Percentiles rank a stretch among this genome's conserved stretches.
These are phyloP conservation scores for Bettongia penicillata DNA, from an alignment of 2,113 vertebrate species.

Conservation along the genomic window DNA sequence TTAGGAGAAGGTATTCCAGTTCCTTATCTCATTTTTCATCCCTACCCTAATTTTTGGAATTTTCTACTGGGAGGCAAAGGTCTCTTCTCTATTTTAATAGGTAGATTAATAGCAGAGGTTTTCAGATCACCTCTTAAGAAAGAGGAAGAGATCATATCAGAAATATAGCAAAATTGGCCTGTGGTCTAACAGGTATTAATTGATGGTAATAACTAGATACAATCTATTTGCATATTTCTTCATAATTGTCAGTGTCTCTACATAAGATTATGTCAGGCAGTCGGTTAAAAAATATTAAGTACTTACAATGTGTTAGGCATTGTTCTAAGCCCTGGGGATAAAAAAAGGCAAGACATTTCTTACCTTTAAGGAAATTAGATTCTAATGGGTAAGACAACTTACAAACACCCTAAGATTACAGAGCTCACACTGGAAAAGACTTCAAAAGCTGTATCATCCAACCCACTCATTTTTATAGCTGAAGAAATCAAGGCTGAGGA, in stretches of 20 bases:
- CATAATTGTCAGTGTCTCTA: not conserved
- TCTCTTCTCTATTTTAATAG: not conserved
- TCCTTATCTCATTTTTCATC: not conserved
- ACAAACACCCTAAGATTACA: not conserved
- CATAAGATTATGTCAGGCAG: not conserved
- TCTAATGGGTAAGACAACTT: not conserved
- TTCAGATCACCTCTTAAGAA: not conserved
- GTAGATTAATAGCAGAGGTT: not conserved
- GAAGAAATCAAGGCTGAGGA: not conserved
- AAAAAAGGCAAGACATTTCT: not conserved
- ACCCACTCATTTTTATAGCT: not conserved
- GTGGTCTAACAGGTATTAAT: not conserved
- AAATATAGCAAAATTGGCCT: not conserved
- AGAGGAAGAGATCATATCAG: not conserved
- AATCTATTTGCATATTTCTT: not conserved
- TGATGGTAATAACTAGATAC: not conserved
- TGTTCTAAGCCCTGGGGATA: not conserved
- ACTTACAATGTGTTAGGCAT: not conserved
- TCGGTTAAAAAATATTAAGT: not conserved
- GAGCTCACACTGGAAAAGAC: not conserved
- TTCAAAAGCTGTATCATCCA: not conserved
- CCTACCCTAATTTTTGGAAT: not conserved
- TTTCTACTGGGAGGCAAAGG: not conserved
- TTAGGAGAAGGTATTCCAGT: not conserved
- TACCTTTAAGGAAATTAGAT: not conserved